Conservation (phyloP, 2,113 vertebrate genomes). For the Argyrosomus japonicus region DNA sequence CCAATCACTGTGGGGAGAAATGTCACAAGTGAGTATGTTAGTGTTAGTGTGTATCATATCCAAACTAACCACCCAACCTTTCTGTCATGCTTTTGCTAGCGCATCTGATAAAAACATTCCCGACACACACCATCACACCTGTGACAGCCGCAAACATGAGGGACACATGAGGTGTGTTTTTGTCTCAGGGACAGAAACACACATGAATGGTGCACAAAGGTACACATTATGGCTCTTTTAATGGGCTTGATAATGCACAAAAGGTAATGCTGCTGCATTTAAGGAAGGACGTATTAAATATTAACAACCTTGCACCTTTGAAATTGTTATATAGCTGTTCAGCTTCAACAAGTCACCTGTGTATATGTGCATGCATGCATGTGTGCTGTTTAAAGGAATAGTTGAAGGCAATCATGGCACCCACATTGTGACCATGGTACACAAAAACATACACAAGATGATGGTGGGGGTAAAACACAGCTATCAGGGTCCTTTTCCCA, state of each 20-base stretch:
- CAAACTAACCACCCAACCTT: slow-evolving; percentile 41
- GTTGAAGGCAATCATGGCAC: slow-evolving; percentile 22
- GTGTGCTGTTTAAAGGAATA: slow-evolving; percentile 5
- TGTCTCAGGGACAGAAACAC: not conserved
- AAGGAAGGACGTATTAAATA: not conserved
- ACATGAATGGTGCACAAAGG: not conserved
- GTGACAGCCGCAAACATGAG: slow-evolving; percentile 54
- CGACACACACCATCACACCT: slow-evolving; percentile 42
- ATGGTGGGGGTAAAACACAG: not conserved
- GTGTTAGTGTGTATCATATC: slow-evolving; percentile 41
- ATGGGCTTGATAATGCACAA: not conserved
- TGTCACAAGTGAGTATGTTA: slow-evolving; percentile 20
- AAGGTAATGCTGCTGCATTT: not conserved
- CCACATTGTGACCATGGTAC: slow-evolving; percentile 1
- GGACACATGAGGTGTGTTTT: not conserved
- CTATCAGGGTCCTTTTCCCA: not conserved
- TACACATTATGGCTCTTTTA: not conserved
- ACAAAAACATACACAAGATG: slow-evolving; percentile 25
- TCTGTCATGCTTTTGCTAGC: slow-evolving; percentile 31
- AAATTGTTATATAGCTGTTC: not conserved
- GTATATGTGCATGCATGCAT: slow-evolving; percentile 4
- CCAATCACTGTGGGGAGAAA: slow-evolving; percentile 6
- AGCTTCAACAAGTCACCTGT: not conserved
- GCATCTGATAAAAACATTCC: slow-evolving; percentile 44
- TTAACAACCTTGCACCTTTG: not conserved